phyloP scores from a whole-genome alignment of 2,797 vertebrate species.

The Saxicola maurus region DNA sequence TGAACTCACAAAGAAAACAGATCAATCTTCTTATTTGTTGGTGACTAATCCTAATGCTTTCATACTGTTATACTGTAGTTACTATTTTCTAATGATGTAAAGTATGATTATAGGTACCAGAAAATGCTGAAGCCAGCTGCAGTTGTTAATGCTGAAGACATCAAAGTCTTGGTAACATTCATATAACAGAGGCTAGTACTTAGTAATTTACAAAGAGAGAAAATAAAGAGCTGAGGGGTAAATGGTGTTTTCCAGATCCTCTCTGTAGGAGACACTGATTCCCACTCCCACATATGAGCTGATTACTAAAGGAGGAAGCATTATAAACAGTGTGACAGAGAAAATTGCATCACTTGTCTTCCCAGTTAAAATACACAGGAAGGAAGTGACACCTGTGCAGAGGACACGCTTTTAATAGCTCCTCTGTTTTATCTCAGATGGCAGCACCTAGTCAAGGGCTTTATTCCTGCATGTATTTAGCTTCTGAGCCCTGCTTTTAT shows the following conservation, averaged over 20 bases:
- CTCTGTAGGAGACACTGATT: not conserved
- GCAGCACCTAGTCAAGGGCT: accelerated
- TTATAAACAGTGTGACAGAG: not conserved
- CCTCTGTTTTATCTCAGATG: not conserved
- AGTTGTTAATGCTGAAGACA: not conserved
- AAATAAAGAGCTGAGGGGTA: not conserved
- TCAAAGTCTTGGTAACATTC: not conserved
- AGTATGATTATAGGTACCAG: not conserved
- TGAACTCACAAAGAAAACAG: not conserved
- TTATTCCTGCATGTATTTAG: not conserved
- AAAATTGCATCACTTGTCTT: not conserved
- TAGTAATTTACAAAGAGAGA: not conserved
- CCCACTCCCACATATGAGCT: not conserved
- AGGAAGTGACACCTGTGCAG: not conserved
- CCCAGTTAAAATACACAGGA: not conserved
- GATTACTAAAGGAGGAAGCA: not conserved
- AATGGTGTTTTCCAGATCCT: not conserved
- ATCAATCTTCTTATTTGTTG: not conserved
- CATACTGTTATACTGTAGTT: not conserved
- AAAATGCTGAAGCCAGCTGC: not conserved
- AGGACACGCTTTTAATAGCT: not conserved
- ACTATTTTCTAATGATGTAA: not conserved
- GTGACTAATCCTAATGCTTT: not conserved
- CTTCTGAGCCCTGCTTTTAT: not conserved
- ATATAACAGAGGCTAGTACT: not conserved